phyloP scores from a whole-genome alignment of 2,113 vertebrate genomes.

The Scatophagus argus region DNA sequence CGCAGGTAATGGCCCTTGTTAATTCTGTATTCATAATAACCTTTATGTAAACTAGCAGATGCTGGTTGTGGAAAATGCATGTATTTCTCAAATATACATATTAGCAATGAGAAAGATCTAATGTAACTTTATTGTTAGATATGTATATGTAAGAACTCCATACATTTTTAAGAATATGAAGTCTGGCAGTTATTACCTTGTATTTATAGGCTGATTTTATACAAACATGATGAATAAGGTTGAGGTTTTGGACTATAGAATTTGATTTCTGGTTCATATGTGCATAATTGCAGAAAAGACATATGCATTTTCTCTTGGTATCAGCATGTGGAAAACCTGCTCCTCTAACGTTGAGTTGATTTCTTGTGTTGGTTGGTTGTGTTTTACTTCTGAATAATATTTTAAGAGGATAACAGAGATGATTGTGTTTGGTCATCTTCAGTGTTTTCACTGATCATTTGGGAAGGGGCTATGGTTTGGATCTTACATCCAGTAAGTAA shows the following conservation, averaged over 20 bases:
- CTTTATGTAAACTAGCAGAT: slow-evolving; percentile 27
- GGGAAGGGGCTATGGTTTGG: slow-evolving; percentile 45
- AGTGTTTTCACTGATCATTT: slow-evolving; percentile 43
- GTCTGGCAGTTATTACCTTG: background rate
- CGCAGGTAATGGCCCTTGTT: background rate
- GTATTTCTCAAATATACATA: slow-evolving; percentile 32
- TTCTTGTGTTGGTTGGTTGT: slow-evolving; percentile 38
- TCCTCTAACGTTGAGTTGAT: slow-evolving; percentile 20
- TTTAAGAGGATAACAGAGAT: slow-evolving; percentile 10
- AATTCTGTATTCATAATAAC: slow-evolving; percentile 34
- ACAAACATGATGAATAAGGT: slow-evolving; percentile 13
- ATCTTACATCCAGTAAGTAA: slow-evolving; percentile 36
- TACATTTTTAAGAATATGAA: background rate
- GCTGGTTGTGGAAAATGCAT: slow-evolving; percentile 10
- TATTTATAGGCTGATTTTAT: slow-evolving; percentile 33
- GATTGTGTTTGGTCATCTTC: slow-evolving; percentile 16
- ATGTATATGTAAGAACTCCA: slow-evolving; percentile 29
- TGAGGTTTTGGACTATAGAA: background rate
- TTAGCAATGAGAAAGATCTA: slow-evolving; percentile 17
- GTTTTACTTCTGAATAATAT: slow-evolving; percentile 44
- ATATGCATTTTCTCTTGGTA: slow-evolving; percentile 34
- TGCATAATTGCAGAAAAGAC: slow-evolving; percentile 25
- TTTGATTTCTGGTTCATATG: background rate
- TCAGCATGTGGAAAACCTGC: slow-evolving; percentile 20
- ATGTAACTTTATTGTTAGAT: slow-evolving; percentile 8